Evolutionary conservation across 2,113 vertebrate genomes (phyloP).

Genomic region (Alligator mississippiensis): DNA sequence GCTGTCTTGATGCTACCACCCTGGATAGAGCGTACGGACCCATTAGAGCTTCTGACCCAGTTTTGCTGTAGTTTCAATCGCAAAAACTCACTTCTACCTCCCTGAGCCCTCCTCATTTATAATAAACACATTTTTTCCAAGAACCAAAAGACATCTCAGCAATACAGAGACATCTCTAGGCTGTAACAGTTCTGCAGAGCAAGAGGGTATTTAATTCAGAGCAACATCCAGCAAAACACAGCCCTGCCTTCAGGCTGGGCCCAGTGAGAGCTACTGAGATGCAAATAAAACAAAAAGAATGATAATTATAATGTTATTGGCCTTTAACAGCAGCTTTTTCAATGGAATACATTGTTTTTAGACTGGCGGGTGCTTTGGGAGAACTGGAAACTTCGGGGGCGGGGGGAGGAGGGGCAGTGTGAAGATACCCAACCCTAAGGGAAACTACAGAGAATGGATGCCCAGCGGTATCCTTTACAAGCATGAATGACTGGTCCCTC

Average conservation of each 20-base stretch:
- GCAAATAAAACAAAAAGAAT: not conserved
- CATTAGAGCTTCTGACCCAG: no score
- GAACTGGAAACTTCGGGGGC: no score
- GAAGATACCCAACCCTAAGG: not conserved
- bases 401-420: not conserved
- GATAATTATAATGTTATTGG: not conserved
- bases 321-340: not conserved
- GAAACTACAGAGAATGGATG: no score
- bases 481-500: no score
- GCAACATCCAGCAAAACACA: not conserved
- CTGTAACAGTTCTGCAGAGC: not conserved
- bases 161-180: no score
- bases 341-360: no score
- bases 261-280: not conserved
- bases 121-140: not conserved
- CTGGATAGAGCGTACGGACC: not conserved
- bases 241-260: not conserved
- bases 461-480: no score
- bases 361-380: no score
- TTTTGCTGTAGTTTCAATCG: not conserved
- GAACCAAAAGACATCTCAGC: not conserved
- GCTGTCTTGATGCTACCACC: no score
- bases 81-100: no score
- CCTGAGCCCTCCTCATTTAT: no score
- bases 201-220: not conserved